A percentile compares a stretch with the other conserved stretches of the same genome.
Conservation (phyloP, 1,140 invertebrate genomes). For the Lethrus apterus region DNA sequence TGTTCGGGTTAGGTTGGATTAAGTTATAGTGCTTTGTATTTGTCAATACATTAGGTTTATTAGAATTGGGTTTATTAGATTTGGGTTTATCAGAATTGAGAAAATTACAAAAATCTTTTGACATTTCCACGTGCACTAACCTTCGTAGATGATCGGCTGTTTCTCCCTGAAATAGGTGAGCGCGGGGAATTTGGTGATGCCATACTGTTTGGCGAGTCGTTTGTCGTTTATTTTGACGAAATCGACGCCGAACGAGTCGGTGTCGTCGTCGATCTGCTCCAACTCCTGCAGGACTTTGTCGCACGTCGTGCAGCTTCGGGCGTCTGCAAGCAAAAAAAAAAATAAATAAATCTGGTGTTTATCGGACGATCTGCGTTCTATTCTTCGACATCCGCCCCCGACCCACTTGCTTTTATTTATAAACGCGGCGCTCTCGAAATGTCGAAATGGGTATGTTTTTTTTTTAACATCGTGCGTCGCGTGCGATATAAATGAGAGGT, state of each 20-base stretch:
- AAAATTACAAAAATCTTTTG: neutral
- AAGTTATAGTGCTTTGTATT: too few species aligned
- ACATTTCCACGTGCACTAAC: conserved; percentile 42
- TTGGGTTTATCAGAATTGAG: too few species aligned
- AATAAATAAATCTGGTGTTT: conserved; percentile 6
- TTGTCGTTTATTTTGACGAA: conserved; percentile 96
- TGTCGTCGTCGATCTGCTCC: conserved; percentile 92
- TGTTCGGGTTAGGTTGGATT: too few species aligned
- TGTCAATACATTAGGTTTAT: too few species aligned
- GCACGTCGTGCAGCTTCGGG: conserved; percentile 83
- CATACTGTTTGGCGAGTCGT: conserved; percentile 88
- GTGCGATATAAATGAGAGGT: too few species aligned
- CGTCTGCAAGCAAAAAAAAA: conserved; percentile 55
- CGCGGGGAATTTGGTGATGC: conserved; percentile 86
- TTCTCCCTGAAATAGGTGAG: conserved; percentile 91
- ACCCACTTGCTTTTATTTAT: too few species aligned
- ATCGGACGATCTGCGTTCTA: too few species aligned
- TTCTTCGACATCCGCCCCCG: too few species aligned
- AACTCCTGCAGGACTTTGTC: conserved; percentile 84
- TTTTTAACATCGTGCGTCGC: too few species aligned
- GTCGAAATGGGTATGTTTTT: too few species aligned
- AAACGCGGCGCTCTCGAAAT: too few species aligned
- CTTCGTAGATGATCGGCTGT: conserved; percentile 88
- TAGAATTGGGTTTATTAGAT: too few species aligned
- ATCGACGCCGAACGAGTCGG: conserved; percentile 86